phyloP scores from a whole-genome alignment of 2,113 vertebrate species.

The Gopherus evgoodei region DNA sequence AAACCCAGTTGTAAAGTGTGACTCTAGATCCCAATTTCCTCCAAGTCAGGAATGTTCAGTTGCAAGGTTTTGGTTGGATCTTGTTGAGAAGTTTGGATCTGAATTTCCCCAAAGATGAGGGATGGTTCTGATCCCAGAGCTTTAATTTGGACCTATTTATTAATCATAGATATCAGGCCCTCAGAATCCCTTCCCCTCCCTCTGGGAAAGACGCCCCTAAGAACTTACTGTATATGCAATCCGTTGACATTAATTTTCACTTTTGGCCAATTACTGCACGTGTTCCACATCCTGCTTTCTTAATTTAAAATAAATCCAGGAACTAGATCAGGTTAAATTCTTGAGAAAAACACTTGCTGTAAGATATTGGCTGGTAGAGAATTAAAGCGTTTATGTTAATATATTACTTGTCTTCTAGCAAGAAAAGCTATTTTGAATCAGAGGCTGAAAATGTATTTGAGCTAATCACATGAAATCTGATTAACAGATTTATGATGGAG shows the following conservation, averaged over 20 bases:
- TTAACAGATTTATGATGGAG: constrained; percentile 59
- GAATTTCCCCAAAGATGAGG: background rate
- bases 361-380: background rate
- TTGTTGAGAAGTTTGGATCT: background rate
- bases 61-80: background rate
- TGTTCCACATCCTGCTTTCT: fast-evolving
- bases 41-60: fast-evolving
- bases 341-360: background rate
- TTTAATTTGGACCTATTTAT: background rate
- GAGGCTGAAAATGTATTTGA: constrained; percentile 59
- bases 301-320: background rate
- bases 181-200: background rate
- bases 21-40: background rate
- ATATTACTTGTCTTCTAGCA: constrained; percentile 5
- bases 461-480: constrained; percentile 69
- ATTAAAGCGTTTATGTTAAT: background rate
- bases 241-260: background rate
- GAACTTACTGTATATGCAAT: background rate
- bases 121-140: background rate
- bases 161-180: too few relatives aligned
- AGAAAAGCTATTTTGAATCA: background rate
- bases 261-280: fast-evolving
- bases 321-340: background rate
- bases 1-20: background rate
- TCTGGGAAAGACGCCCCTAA: background rate